Base-by-base conservation (phyloP, 2,797 vertebrate species). In the Enteromius thamalakanensis region DNA sequence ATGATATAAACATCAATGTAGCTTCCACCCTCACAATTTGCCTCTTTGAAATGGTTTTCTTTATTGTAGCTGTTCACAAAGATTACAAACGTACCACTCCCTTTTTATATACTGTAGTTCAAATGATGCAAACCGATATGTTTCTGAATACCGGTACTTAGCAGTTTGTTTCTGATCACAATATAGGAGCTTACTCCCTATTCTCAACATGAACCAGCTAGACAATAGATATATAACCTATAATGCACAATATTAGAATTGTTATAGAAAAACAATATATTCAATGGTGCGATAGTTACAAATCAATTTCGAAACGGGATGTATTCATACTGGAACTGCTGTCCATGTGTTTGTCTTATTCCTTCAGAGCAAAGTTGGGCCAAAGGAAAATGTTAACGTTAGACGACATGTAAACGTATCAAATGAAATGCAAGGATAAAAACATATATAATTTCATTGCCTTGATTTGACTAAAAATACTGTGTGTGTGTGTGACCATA, bases 1-100 rank as follows among this genome's bases (percentile, higher is more conserved):
- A 86, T 87, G 87, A 82, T 74, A 82, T 72, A 91, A 84, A 90
- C 88, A 86, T 89, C 85, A 88, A 89, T 86, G 91, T 92, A 93
- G 90, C 91, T 88, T 88, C 87, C 83, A 81, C 86, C 80, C 85
- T 84, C 83, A 80, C 76, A 83, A 84, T 90, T 89, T 90, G 88
- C 84, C 81, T 90, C 89, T 89, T 82, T 74, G 70, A 64, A 69
- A 65, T 76, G 45, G 82, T 86, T 90, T 88, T 83, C 74, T 88
- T 87, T 87, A 89, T 84, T 87, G 86, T 88, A 80, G 86, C 69
- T 64, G 86, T 85, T 87, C 84, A 79, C 62, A 87, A 87, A 84
- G 84, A 87, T 87, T 88, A 67, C 19, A 40, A 62, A 55, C 72
- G 55, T 82, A 82, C 23, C 15, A 64, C 76, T 89, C 69, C 86